Evolutionary conservation across 2,888 invertebrate species (phyloP).

Genomic region (Nephrotoma guestfalica): DNA sequence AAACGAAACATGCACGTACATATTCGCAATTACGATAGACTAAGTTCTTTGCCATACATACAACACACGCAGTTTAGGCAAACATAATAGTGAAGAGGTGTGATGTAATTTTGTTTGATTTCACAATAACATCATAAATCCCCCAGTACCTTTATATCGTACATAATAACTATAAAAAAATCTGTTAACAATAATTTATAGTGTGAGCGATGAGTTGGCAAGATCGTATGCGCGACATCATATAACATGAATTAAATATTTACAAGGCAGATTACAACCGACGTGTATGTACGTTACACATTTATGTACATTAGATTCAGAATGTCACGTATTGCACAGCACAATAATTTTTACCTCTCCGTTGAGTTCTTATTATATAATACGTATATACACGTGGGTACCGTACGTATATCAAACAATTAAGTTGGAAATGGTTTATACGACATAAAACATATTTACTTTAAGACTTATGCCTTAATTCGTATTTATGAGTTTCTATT

Average conservation of each 20-base stretch:
- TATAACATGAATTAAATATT: not conserved
- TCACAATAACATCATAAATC: not conserved
- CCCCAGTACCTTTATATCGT: not conserved
- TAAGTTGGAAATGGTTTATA: not conserved
- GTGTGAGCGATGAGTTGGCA: not conserved
- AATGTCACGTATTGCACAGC: not conserved
- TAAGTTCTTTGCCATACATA: not conserved
- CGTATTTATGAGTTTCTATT: not conserved
- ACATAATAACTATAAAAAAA: not conserved
- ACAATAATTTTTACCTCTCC: not conserved
- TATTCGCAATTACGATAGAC: not conserved
- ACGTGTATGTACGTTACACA: not conserved
- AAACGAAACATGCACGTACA: not conserved
- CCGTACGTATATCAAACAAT: not conserved
- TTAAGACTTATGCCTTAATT: not conserved
- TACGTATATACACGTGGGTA: not conserved
- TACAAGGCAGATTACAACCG: not conserved
- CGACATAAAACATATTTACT: not conserved
- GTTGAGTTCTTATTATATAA: not conserved
- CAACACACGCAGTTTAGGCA: not conserved
- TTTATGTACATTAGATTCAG: not conserved
- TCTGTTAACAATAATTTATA: not conserved
- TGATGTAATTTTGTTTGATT: not conserved
- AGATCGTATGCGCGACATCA: not conserved
- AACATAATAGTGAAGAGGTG: not conserved